Base-by-base conservation (phyloP, 2,888 invertebrate species). In the Scaeva pyrastri region DNA sequence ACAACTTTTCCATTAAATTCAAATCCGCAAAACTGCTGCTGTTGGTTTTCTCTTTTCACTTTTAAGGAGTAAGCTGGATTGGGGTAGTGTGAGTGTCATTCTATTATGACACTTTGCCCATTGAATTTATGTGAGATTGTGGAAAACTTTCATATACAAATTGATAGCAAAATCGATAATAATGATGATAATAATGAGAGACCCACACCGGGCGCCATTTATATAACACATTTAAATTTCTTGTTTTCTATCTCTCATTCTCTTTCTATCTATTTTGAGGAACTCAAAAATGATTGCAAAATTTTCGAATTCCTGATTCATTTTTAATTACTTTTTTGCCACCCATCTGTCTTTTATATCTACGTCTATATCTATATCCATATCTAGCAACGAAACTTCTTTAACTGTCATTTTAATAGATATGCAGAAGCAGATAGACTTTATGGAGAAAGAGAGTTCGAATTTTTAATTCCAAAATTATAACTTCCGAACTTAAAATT, bases 1-100 rank as follows among this genome's bases (percentile, higher is more conserved):
- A 36, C 39, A 85, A 85, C 64, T 85, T 81, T 82, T 64, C 74
- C 55, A 82, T 86, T 70, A 76, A 84, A 84, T 50, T 56, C 55
- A 72, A 79, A 79, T 75, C 8, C 31, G 72, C 66, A 83, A 79
- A 87, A 72, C 75, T 80, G 75, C 71, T 80, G 84, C 48, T 81
- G 21, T 45, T 60, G 71, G 66, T 85, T 68, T 84, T 45, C 52
- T 48, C 8, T 75, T 41, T 70, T 75, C 43, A 39, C 31, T 45
- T 21, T 7, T 12, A 6, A 19, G 1, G 4, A 19, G 5, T 64
- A 16, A 45, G 39, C 2, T 16, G 26, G 11, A n/a, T n/a, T 31
- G 31, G 31, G 31, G 31, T 1, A 7, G 31, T 31, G 31, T 31
- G 31, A 31, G 31, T n/a, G n/a, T n/a, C 8, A 52, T 36, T 52